phyloP scores from a whole-genome alignment of 1,140 invertebrate species.

The Delia radicum region DNA sequence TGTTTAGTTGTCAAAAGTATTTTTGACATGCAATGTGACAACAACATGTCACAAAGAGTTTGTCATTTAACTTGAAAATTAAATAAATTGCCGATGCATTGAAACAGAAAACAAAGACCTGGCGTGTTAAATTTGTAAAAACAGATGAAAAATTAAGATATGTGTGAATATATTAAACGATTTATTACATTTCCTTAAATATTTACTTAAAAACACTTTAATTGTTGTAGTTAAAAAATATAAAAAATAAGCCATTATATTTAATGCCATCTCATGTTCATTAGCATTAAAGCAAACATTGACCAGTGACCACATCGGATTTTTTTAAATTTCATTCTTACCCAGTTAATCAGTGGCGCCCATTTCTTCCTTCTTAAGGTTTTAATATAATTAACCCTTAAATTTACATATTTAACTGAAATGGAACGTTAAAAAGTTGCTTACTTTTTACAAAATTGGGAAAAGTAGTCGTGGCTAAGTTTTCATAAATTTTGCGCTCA shows the following conservation, averaged over 20 bases:
- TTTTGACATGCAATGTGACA: slow-evolving; percentile 10
- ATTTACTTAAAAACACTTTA: background rate
- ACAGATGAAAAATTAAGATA: background rate
- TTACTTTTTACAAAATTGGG: no score
- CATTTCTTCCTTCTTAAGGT: background rate
- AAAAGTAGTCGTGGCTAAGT: no score
- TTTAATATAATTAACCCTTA: background rate
- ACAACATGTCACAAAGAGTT: slow-evolving; percentile 9
- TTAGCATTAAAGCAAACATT: background rate
- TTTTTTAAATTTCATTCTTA: background rate
- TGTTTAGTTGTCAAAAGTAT: background rate
- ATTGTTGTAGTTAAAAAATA: background rate
- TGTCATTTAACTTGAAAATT: slow-evolving; percentile 1
- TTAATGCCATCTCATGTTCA: background rate
- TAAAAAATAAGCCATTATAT: no score
- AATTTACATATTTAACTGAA: no score
- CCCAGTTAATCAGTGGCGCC: background rate
- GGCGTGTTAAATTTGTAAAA: background rate
- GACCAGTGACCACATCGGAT: background rate
- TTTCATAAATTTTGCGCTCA: no score
- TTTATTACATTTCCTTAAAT: background rate
- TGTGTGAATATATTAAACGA: background rate
- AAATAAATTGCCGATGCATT: no score
- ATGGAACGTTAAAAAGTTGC: no score
- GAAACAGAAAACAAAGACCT: background rate